These are phyloP conservation scores for Netelia inedita DNA, from an alignment of 2,888 invertebrate species.

Conservation along the genomic window DNA sequence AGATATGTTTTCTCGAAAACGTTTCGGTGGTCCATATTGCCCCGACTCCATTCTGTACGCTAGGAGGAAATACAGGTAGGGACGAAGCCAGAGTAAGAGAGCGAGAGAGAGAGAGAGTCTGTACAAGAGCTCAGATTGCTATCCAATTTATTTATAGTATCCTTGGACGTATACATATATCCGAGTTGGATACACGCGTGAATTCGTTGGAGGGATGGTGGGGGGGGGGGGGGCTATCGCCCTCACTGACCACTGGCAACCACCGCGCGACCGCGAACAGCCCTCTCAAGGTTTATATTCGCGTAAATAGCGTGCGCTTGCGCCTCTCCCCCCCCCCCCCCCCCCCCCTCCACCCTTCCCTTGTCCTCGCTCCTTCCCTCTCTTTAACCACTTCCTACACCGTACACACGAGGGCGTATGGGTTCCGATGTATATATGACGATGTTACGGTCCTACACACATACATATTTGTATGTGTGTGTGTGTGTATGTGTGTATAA, in stretches of 20 bases:
- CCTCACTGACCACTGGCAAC: conserved; percentile 37
- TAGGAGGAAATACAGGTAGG: not conserved
- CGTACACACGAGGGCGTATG: too few species aligned
- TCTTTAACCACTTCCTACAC: too few species aligned
- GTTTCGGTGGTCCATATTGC: too few species aligned
- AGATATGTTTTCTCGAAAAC: not conserved
- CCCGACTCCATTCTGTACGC: too few species aligned
- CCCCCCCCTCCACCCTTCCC: not conserved
- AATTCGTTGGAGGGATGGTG: conserved; percentile 14
- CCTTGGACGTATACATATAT: conserved; percentile 5
- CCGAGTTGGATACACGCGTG: conserved; percentile 6
- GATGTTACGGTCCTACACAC: not conserved
- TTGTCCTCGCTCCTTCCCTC: too few species aligned
- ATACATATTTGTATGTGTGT: not conserved
- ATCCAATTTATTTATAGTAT: conserved; percentile 68
- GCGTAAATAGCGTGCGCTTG: conserved; percentile 57
- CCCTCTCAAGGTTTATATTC: conserved; percentile 60
- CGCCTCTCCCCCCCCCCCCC: not conserved
- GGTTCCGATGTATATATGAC: not conserved
- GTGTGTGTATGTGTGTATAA: not conserved
- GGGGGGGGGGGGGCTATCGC: conserved; percentile 35
- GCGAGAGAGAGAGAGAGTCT: not conserved
- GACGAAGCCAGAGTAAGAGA: not conserved
- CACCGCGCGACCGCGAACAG: conserved; percentile 35
- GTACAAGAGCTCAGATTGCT: conserved; percentile 56